Evolutionary conservation across 2,888 invertebrate species (phyloP).

Genomic region (Hirudinaria manillensis): DNA sequence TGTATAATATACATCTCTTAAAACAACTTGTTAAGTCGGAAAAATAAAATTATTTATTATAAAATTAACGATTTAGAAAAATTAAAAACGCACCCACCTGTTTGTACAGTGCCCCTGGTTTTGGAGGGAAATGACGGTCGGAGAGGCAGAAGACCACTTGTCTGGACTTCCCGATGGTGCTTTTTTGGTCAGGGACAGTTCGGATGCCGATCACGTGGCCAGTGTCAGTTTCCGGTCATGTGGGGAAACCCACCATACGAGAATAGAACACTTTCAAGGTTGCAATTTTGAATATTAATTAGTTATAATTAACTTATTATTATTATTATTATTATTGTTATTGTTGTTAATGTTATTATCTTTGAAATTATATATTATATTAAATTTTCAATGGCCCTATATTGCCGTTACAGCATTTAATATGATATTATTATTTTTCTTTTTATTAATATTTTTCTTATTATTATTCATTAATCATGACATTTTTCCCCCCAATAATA

Average conservation of each 20-base stretch:
- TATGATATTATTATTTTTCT: no score
- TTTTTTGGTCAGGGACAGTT: conserved; percentile 71
- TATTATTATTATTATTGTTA: neutral
- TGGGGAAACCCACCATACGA: conserved; percentile 67
- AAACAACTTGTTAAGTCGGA: no score
- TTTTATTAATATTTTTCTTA: no score
- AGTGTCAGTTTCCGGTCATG: conserved; percentile 67
- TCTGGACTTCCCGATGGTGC: conserved; percentile 68
- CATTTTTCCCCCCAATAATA: no score
- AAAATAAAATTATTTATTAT: no score
- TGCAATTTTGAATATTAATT: neutral
- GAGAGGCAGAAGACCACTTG: conserved; percentile 68
- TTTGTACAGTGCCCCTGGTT: conserved; percentile 62
- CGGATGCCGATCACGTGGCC: conserved; percentile 66
- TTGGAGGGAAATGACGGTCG: conserved; percentile 71
- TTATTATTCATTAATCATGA: no score
- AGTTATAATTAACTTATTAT: neutral
- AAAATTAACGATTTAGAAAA: no score
- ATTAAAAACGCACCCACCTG: neutral
- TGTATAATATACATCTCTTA: no score
- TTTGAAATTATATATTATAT: no score
- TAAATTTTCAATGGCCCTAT: no score
- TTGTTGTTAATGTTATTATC: no score
- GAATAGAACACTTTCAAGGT: conserved; percentile 68
- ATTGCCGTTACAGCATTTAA: no score